Base-by-base conservation (phyloP, 2,888 invertebrate species). In the Drosophila meridionalis region DNA sequence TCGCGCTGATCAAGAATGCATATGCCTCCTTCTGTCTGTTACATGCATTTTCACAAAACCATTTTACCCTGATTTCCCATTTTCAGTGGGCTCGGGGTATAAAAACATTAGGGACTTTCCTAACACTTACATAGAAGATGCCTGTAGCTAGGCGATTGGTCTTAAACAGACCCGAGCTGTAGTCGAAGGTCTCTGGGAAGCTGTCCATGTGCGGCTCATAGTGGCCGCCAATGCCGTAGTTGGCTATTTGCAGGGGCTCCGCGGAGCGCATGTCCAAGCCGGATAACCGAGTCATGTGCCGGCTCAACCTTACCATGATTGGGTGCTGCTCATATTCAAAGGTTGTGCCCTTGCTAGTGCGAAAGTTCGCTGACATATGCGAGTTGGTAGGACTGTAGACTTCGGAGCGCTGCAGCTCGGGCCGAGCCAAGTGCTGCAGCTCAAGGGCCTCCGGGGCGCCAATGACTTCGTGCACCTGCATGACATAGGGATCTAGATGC, bases 81-180 rank as follows among this genome's bases (percentile, higher is more conserved):
- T 20, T 20, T 20, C 20, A 20, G 1, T 20, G 20, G 20, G 20
- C 20, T 20, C 20, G 1, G 20, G 20, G 20, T 20, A 20, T 20
- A 2, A 34, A 14, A 14, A 8, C 6, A 4, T 20, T 7, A 3
- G 2, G 0, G n/a, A 30, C 9, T 43, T 7, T n/a, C 12, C n/a
- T n/a, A 14, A 9, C n/a, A 96, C 98, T 96, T 94, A 99, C 98
- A 93, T 99, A 99, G 93, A 97, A 98, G 42, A 99, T 94, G 73
- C 98, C 97, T 0, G 99, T 99, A 4, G 99, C 98, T 87, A 99
- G 98, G 84, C 99, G 95, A 94, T 99, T 99, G 40, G 99, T 99
- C 80, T 95, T 95, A 0, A 8, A 20, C 12, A 58, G 53, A 6
- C 61, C 59, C 40, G 14, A 30, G 2, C 42, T 52, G 57, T 79